Base-by-base conservation (phyloP, 2,113 vertebrate species). In the Tragelaphus scriptus region DNA sequence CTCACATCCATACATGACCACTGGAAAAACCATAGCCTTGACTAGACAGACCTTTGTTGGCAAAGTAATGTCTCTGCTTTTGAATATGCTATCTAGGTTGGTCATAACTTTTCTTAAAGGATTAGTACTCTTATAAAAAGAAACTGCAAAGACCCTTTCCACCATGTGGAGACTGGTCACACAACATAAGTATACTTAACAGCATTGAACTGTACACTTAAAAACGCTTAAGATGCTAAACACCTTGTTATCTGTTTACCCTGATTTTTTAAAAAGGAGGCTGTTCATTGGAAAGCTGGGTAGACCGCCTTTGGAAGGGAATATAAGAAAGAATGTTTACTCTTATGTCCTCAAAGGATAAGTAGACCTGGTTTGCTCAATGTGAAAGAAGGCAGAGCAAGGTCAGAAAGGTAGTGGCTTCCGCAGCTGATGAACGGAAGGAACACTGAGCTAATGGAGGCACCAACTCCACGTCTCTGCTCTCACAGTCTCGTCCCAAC, bases 401-500 rank as follows among this genome's bases (percentile, higher is more conserved):
- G 9, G 3, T 9, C 88, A 44, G 56, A 63, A 40, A 32, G 6
- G 14, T 40, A 8, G 85, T n/a, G 26, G 61, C 23, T 55, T 44
- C 23, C 26, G 40, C 21, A 55, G 40, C 2, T 40, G 63, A 13
- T 25, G 30, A 44, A 4, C 0, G 1, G 49, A 28, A 44, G 5
- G 53, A 36, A 15, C 9, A 19, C 53, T 26, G 36, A 16, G n/a
- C 5, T 4, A 16, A 14, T 25, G 7, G 19, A 68, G 13, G 21
- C 5, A 13, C 7, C 32, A 14, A 1, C 47, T 15, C 1, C 0
- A 5, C 36, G 30, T 19, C 53, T 19, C 55, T 16, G n/a, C 4
- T 28, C 1, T 58, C 25, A 1, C n/a, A 5, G n/a, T 14, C 53
- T 25, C 15, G 36, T 14, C 28, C 58, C 14, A 79, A 11, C 4